Evolutionary conservation across 1,140 invertebrate species (phyloP).

Genomic region (Drosophila ogumai): DNA sequence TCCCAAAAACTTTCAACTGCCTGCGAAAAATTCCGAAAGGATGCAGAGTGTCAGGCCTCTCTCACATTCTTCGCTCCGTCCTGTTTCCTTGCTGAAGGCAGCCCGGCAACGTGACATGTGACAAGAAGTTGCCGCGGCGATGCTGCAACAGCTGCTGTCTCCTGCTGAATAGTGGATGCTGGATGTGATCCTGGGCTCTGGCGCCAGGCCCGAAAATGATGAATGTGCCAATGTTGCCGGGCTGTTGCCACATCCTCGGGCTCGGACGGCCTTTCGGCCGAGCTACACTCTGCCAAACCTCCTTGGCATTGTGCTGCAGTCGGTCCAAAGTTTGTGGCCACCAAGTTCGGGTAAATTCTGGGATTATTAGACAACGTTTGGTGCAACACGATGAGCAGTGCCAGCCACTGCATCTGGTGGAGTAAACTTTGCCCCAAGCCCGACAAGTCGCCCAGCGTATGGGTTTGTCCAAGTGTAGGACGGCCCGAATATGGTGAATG

Average conservation of each 20-base stretch:
- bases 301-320: slow-evolving; percentile 40
- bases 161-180: slow-evolving; percentile 34
- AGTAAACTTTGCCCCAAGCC: slow-evolving; percentile 10
- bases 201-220: slow-evolving; percentile 64
- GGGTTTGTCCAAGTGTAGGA: slow-evolving; percentile 63
- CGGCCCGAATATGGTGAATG: background rate
- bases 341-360: slow-evolving; percentile 55
- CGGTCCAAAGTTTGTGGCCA: slow-evolving; percentile 60
- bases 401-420: slow-evolving; percentile 21
- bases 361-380: slow-evolving; percentile 77
- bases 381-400: slow-evolving; percentile 57
- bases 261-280: slow-evolving; percentile 41
- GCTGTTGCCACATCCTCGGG: slow-evolving; percentile 52
- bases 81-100: slow-evolving; percentile 5
- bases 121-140: slow-evolving; percentile 77
- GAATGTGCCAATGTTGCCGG: slow-evolving; percentile 77
- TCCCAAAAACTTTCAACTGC: slow-evolving; percentile 21
- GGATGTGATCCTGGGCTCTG: slow-evolving; percentile 27
- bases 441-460: slow-evolving; percentile 50
- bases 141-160: slow-evolving; percentile 63
- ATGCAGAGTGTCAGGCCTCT: slow-evolving; percentile 22
- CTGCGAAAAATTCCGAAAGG: slow-evolving; percentile 14
- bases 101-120: slow-evolving; percentile 76
- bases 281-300: slow-evolving; percentile 69
- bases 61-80: slow-evolving; percentile 26